Evolutionary conservation across 2,888 invertebrate genomes (phyloP).

Genomic region (Calliopum simillimum): DNA sequence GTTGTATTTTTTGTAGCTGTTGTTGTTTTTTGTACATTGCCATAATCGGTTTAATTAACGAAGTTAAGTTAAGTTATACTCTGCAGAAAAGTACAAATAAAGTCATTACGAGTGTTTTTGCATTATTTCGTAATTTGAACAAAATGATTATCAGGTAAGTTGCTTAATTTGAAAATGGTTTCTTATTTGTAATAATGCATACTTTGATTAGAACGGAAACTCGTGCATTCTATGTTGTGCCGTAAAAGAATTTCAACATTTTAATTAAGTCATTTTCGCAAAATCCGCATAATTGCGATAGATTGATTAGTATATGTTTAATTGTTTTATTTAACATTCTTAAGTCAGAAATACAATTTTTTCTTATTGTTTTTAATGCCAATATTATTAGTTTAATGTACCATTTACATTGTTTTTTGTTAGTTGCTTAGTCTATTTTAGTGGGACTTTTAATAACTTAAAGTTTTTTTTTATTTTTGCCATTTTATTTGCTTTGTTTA

Average conservation of each 20-base stretch:
- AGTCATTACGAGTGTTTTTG: slow-evolving; percentile 53
- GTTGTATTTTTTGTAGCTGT: slow-evolving; percentile 31
- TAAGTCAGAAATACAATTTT: background rate
- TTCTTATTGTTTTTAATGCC: background rate
- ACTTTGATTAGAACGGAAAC: slow-evolving; percentile 16
- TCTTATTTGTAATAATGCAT: too few relatives aligned
- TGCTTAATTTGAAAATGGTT: background rate
- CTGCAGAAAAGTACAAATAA: slow-evolving; percentile 34
- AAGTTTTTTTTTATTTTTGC: background rate
- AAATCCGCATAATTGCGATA: too few relatives aligned
- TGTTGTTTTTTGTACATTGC: slow-evolving; percentile 36
- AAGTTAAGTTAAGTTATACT: background rate
- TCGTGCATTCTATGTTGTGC: background rate
- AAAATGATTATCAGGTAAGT: slow-evolving; percentile 64
- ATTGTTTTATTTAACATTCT: slow-evolving; percentile 12
- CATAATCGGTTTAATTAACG: slow-evolving; percentile 54
- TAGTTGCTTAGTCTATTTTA: too few relatives aligned
- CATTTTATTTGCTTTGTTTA: too few relatives aligned
- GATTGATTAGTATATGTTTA: background rate
- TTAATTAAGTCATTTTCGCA: too few relatives aligned
- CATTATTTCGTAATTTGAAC: slow-evolving; percentile 51
- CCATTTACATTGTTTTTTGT: too few relatives aligned
- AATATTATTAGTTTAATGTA: background rate
- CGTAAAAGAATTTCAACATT: too few relatives aligned
- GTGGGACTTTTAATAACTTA: background rate